Conservation (phyloP, 2,888 invertebrate species). For the Colletes collaris region DNA sequence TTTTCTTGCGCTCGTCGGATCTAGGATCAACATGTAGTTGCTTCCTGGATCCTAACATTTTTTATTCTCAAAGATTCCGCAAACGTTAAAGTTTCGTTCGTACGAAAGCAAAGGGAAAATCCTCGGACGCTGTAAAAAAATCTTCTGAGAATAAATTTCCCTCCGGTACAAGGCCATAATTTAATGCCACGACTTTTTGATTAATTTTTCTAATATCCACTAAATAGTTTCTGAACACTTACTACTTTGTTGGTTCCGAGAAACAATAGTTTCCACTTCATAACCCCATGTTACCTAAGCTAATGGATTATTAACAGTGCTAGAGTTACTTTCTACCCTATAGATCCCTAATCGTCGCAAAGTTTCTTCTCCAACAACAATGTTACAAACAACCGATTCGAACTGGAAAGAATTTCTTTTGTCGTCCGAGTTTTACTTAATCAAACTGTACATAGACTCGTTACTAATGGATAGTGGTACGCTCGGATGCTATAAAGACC, state of each 20-base stretch:
- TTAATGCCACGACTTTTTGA: no score
- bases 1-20: neutral
- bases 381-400: no score
- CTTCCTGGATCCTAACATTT: neutral
- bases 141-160: slow-evolving; percentile 1
- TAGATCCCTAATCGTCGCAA: neutral
- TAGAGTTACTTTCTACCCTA: neutral
- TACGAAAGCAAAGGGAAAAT: neutral
- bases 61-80: slow-evolving; percentile 2
- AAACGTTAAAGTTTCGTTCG: slow-evolving; percentile 2
- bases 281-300: no score
- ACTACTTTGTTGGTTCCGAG: no score
- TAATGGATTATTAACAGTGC: no score
- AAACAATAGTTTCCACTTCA: no score
- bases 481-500: slow-evolving; percentile 46
- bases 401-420: slow-evolving; percentile 2
- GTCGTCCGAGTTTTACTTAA: slow-evolving; percentile 28
- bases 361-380: no score
- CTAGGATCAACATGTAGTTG: no score
- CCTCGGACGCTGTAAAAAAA: slow-evolving; percentile 8
- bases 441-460: slow-evolving; percentile 45
- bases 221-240: no score
- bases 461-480: slow-evolving; percentile 45
- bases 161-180: no score
- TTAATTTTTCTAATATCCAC: no score